These are phyloP conservation scores for Sebastolobus altivelis DNA, from an alignment of 2,797 vertebrate species.

Conservation along the genomic window DNA sequence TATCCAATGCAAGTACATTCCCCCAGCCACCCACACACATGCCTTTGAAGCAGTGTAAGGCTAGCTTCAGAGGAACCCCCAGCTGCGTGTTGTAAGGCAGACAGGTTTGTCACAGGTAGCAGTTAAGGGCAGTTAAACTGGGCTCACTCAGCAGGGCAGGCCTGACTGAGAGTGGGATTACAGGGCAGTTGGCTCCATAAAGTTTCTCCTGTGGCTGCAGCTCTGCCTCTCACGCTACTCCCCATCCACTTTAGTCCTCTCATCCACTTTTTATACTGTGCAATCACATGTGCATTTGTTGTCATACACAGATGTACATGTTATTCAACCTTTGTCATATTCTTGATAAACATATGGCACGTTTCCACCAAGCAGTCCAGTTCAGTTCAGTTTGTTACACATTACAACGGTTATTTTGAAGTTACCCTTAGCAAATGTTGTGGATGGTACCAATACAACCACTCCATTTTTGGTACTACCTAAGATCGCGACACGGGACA, in stretches of 20 bases:
- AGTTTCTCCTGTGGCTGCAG: slow-evolving; percentile 80
- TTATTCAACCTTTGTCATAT: slow-evolving; percentile 15
- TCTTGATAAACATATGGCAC: background rate
- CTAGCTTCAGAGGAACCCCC: slow-evolving; percentile 69
- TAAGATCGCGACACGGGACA: no score
- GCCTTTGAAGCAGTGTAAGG: slow-evolving; percentile 66
- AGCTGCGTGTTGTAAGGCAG: slow-evolving; percentile 68
- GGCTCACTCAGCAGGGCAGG: slow-evolving; percentile 77
- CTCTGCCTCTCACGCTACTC: slow-evolving; percentile 73
- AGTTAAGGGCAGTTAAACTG: slow-evolving; percentile 81
- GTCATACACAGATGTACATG: background rate
- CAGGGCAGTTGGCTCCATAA: slow-evolving; percentile 82
- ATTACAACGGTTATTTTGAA: no score
- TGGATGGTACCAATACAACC: no score
- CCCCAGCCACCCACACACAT: slow-evolving; percentile 59
- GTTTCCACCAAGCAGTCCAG: no score
- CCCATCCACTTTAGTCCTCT: slow-evolving; percentile 25
- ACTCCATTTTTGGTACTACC: no score
- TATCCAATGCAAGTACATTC: slow-evolving; percentile 30
- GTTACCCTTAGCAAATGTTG: no score
- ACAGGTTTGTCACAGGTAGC: slow-evolving; percentile 83
- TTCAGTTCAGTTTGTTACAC: no score
- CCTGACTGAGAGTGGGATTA: slow-evolving; percentile 83
- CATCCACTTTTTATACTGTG: background rate
- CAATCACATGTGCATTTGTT: slow-evolving; percentile 18